Conservation (phyloP, 2,797 vertebrate genomes). For the Chrosomus eos region DNA sequence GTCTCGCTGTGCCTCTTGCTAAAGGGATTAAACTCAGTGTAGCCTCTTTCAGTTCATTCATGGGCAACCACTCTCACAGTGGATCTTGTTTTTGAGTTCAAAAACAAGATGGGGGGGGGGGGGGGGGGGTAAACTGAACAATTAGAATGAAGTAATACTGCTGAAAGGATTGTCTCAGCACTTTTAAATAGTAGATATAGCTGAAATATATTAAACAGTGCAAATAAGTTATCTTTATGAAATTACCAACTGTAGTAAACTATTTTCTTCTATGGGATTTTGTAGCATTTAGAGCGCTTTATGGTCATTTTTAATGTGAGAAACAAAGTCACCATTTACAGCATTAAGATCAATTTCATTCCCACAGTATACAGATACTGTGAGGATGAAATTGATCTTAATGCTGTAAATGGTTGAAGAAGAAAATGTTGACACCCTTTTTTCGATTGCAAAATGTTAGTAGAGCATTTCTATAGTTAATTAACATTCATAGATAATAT, state of each 20-base stretch:
- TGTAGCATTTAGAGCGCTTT: not conserved
- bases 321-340: not conserved
- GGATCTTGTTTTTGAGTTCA: slow-evolving; percentile 5
- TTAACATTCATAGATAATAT: not conserved
- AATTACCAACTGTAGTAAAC: not conserved
- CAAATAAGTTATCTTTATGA: not conserved
- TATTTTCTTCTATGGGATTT: not conserved
- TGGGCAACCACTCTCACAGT: not conserved
- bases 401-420: not conserved
- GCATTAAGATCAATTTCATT: no score
- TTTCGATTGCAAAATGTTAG: not conserved
- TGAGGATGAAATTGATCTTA: not conserved
- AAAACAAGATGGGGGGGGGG: no score
- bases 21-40: slow-evolving; percentile 29
- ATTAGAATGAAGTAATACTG: not conserved
- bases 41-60: slow-evolving; percentile 13
- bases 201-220: not conserved
- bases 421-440: not conserved
- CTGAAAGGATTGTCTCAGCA: not conserved
- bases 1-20: not conserved
- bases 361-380: no score
- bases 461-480: not conserved
- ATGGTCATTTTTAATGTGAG: not conserved
- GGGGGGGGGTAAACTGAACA: not conserved
- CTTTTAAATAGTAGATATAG: not conserved